These are phyloP conservation scores for Echeneis naucrates DNA, from an alignment of 2,797 vertebrate species.

Conservation along the genomic window DNA sequence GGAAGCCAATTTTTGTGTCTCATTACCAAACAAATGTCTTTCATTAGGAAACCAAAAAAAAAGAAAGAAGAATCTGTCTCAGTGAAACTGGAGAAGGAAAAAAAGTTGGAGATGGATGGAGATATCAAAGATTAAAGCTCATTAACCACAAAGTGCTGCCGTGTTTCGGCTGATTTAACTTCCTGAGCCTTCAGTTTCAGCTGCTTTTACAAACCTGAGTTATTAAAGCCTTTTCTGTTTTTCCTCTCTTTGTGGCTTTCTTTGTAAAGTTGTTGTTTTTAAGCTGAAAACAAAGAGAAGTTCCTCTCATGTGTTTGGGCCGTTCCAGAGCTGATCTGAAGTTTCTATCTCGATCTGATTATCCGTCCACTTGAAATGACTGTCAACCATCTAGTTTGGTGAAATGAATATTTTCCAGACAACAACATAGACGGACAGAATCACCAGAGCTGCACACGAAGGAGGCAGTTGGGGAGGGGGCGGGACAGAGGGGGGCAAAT, in stretches of 20 bases:
- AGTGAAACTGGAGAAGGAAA: background rate
- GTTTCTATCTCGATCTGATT: background rate
- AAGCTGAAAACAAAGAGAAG: too few species aligned
- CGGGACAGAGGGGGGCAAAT: conserved; percentile 4
- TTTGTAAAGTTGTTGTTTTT: too few species aligned
- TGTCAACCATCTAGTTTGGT: background rate
- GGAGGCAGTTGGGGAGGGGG: conserved; percentile 21
- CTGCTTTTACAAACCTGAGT: too few species aligned
- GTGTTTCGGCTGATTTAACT: too few species aligned
- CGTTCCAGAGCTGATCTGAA: too few species aligned
- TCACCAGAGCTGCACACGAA: conserved; percentile 50
- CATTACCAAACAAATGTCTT: conserved; percentile 39
- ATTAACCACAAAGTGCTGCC: background rate
- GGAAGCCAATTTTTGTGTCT: conserved; percentile 16
- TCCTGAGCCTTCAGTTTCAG: too few species aligned
- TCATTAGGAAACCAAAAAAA: conserved; percentile 10
- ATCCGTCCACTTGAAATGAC: background rate
- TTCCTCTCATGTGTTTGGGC: too few species aligned
- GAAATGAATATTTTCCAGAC: background rate
- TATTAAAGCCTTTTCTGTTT: too few species aligned
- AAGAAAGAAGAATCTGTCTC: background rate
- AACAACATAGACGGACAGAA: too few species aligned
- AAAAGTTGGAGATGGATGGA: conserved; percentile 5
- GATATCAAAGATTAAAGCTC: background rate
- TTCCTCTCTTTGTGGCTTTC: too few species aligned